A percentile compares a stretch with the other conserved stretches of the same genome.
These are phyloP conservation scores for Chaetops frenatus DNA, from an alignment of 2,113 vertebrate species.

Conservation along the genomic window DNA sequence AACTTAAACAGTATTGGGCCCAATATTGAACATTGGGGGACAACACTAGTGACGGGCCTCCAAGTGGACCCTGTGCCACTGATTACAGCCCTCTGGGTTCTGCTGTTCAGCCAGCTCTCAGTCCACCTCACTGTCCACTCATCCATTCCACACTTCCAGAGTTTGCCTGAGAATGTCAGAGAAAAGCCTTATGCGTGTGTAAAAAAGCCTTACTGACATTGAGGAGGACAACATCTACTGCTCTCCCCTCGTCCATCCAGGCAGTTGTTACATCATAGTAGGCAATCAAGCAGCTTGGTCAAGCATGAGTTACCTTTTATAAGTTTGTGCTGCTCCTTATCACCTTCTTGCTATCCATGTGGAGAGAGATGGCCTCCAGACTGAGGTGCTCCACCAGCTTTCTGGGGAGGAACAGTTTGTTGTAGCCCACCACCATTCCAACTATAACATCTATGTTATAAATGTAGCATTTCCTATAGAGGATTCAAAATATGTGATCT, in stretches of 20 bases:
- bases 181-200: not conserved
- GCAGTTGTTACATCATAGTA: not conserved
- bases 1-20: not conserved
- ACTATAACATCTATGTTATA: too few species aligned
- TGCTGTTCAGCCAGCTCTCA: not conserved
- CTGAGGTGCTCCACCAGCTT: not conserved
- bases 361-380: not conserved
- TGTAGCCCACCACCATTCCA: not conserved
- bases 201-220: not conserved
- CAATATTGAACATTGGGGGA: not conserved
- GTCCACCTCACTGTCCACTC: not conserved
- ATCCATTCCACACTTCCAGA: accelerated
- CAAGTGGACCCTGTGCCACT: not conserved
- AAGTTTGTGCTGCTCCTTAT: not conserved
- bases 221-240: not conserved
- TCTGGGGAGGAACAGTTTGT: not conserved
- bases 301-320: not conserved
- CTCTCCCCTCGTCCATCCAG: not conserved
- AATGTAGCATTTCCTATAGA: not conserved
- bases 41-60: not conserved
- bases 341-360: not conserved
- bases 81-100: not conserved
- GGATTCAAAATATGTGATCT: not conserved
- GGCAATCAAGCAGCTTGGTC: not conserved
- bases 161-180: not conserved